These are phyloP conservation scores for Corythoichthys haematopterus DNA, from an alignment of 2,113 vertebrate genomes.

Conservation along the genomic window DNA sequence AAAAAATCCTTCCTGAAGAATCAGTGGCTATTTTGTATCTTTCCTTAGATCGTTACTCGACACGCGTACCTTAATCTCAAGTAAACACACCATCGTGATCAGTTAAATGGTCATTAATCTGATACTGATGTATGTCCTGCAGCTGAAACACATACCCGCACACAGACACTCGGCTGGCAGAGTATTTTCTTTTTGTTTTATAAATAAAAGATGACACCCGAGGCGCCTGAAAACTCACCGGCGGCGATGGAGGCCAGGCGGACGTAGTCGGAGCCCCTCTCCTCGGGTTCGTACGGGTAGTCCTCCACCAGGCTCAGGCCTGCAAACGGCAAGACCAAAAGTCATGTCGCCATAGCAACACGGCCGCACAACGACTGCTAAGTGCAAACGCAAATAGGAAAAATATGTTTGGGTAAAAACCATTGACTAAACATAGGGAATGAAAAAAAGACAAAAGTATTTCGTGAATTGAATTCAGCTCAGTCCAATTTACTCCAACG, in stretches of 20 bases:
- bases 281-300: slow-evolving; percentile 83
- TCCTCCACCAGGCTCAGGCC: slow-evolving; percentile 82
- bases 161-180: slow-evolving; percentile 15
- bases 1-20: too few relatives aligned
- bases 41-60: too few relatives aligned
- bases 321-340: slow-evolving; percentile 34
- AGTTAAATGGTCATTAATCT: slow-evolving; percentile 63
- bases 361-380: neutral
- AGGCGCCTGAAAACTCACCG: slow-evolving; percentile 63
- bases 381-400: neutral
- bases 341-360: neutral
- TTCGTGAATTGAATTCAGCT: too few relatives aligned
- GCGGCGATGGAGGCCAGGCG: slow-evolving; percentile 87
- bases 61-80: too few relatives aligned
- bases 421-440: too few relatives aligned
- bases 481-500: too few relatives aligned
- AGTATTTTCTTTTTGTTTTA: neutral
- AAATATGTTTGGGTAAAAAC: neutral
- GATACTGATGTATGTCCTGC: slow-evolving; percentile 39
- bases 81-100: neutral
- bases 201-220: neutral
- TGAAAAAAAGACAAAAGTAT: too few relatives aligned
- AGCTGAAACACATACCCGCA: slow-evolving; percentile 23
- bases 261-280: slow-evolving; percentile 82
- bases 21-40: too few relatives aligned